phyloP scores from a whole-genome alignment of 2,888 invertebrate genomes.

The Thysanoteuthis rhombus region DNA sequence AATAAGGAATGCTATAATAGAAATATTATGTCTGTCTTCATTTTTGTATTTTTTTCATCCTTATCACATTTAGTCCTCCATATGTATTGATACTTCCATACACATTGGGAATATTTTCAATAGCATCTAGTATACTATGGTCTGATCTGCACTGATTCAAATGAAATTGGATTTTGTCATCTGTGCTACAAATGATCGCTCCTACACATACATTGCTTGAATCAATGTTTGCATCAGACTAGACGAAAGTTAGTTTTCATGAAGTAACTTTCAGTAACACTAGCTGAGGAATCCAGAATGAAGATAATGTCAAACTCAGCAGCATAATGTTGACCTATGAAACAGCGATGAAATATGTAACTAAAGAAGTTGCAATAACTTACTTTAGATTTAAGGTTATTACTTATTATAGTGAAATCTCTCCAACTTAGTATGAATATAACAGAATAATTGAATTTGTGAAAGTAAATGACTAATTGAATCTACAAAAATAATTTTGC shows the following conservation, averaged over 20 bases:
- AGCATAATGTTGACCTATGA: slow-evolving; percentile 26
- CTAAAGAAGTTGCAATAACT: too few species aligned
- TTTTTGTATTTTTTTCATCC: slow-evolving; percentile 35
- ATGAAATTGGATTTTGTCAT: slow-evolving; percentile 48
- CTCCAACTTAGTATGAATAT: too few species aligned
- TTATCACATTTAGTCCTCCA: slow-evolving; percentile 52
- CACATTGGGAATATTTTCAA: slow-evolving; percentile 45
- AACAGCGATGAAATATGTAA: too few species aligned
- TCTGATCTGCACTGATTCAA: slow-evolving; percentile 46
- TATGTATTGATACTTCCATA: slow-evolving; percentile 62
- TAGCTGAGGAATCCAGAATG: slow-evolving; percentile 60
- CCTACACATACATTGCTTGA: slow-evolving; percentile 55
- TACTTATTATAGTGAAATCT: too few species aligned
- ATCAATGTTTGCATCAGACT: slow-evolving; percentile 42
- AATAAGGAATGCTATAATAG: too few species aligned
- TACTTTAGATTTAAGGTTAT: too few species aligned
- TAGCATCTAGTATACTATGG: slow-evolving; percentile 45
- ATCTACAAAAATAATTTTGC: too few species aligned
- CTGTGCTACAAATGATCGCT: slow-evolving; percentile 54
- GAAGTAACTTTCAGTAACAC: slow-evolving; percentile 54
- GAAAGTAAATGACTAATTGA: too few species aligned
- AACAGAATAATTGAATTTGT: too few species aligned
- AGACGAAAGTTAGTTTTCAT: slow-evolving; percentile 43
- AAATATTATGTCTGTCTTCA: too few species aligned
- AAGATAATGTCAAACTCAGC: slow-evolving; percentile 52